Conservation (phyloP, 2,113 vertebrate species). For the Mesocricetus auratus region DNA sequence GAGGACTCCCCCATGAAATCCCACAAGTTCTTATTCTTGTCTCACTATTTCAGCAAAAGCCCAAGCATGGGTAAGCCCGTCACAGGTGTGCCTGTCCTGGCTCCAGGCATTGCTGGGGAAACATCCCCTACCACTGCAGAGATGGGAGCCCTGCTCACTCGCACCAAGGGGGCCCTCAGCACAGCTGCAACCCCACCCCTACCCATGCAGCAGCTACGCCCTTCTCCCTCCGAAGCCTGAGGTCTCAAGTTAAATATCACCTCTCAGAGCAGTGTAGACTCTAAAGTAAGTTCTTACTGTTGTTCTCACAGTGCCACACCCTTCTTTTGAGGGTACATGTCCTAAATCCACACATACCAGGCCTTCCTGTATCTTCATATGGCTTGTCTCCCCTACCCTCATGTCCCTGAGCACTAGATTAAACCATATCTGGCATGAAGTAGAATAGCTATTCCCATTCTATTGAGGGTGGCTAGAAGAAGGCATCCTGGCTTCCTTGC, state of each 20-base stretch:
- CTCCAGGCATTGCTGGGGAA: background rate
- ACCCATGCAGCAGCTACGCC: background rate
- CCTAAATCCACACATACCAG: rapidly evolving
- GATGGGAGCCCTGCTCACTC: background rate
- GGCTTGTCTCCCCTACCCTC: background rate
- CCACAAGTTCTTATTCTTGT: background rate
- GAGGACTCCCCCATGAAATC: background rate
- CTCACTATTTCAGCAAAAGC: background rate
- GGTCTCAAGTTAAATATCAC: background rate
- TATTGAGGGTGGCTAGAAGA: background rate
- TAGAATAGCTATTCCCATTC: background rate
- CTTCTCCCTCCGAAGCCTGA: background rate
- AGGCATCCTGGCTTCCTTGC: background rate
- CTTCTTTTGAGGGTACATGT: background rate
- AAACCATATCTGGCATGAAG: background rate
- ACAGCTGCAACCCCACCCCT: background rate
- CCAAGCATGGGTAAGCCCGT: background rate
- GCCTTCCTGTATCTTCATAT: background rate
- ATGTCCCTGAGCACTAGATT: background rate
- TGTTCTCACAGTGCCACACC: background rate
- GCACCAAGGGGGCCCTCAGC: background rate
- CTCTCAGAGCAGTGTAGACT: background rate
- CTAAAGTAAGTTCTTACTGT: background rate
- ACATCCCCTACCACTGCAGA: background rate
- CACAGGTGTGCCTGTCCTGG: background rate